These are phyloP conservation scores for Cheilinus undulatus DNA, from an alignment of 2,113 vertebrate species.

Conservation along the genomic window DNA sequence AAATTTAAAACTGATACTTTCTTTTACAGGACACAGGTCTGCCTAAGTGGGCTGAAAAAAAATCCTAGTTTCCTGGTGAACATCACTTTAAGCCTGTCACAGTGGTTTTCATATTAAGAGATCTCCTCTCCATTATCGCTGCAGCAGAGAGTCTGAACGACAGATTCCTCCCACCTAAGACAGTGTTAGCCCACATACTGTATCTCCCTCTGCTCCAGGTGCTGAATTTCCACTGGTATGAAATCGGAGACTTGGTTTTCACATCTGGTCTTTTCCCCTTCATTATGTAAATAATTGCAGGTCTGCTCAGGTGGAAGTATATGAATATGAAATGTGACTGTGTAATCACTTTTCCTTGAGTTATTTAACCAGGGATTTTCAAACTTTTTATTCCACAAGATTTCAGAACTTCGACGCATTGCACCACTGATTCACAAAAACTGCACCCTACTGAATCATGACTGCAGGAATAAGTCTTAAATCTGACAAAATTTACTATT, in stretches of 20 bases:
- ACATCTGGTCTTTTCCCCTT: constrained; percentile 34
- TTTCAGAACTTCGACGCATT: constrained; percentile 21
- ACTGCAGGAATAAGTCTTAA: background rate
- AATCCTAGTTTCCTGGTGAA: constrained; percentile 10
- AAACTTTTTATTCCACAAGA: constrained; percentile 9
- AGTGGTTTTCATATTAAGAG: background rate
- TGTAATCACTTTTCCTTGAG: constrained; percentile 36
- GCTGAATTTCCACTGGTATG: background rate
- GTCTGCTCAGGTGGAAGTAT: constrained; percentile 27
- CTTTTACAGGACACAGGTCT: background rate
- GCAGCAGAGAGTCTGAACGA: background rate
- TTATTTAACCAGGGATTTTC: constrained; percentile 18
- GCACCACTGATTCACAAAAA: background rate
- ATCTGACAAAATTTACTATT: background rate
- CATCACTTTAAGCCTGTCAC: constrained; percentile 4
- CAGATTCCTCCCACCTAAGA: background rate
- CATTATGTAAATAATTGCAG: constrained; percentile 63
- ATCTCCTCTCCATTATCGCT: background rate
- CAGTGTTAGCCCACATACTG: constrained; percentile 3
- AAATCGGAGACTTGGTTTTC: constrained; percentile 40
- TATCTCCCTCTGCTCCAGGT: constrained; percentile 3
- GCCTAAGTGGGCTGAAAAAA: constrained; percentile 15
- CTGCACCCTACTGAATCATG: background rate
- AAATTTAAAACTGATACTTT: background rate
- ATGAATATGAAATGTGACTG: constrained; percentile 47